Percentiles rank a stretch among this genome's conserved stretches.
Conservation (phyloP, 1,140 invertebrate genomes). For the Ditylenchus dipsaci region DNA sequence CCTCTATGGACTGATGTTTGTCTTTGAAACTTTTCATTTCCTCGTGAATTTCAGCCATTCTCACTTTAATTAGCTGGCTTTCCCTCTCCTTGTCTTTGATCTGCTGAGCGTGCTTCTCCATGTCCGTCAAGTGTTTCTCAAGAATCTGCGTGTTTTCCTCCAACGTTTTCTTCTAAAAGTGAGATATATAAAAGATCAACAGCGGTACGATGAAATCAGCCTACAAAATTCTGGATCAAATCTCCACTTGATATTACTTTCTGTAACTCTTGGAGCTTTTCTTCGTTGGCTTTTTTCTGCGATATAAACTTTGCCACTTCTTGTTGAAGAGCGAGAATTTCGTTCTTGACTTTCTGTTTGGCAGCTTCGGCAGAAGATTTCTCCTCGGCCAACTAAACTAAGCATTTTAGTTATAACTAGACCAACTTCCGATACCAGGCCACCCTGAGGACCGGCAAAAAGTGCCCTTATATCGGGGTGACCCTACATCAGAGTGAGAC, state of each 20-base stretch:
- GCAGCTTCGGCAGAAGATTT: not conserved
- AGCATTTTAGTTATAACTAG: no score
- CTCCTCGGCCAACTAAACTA: constrained; percentile 1
- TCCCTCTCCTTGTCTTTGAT: not conserved
- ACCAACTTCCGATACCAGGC: no score
- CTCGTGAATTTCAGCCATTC: not conserved
- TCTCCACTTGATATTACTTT: constrained; percentile 16
- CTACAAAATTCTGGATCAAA: constrained; percentile 23
- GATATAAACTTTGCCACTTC: not conserved
- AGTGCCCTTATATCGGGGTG: no score
- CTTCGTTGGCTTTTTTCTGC: constrained; percentile 2
- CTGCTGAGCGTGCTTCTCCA: not conserved
- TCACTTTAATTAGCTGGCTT: not conserved
- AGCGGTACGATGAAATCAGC: constrained; percentile 12
- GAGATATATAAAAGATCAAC: not conserved
- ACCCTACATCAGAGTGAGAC: no score
- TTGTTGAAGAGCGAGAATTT: not conserved
- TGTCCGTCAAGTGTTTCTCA: not conserved
- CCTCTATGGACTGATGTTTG: not conserved
- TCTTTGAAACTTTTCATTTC: constrained; percentile 7
- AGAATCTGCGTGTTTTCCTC: not conserved
- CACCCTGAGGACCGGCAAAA: no score
- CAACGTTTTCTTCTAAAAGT: constrained; percentile 1
- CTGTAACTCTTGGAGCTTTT: constrained; percentile 27
- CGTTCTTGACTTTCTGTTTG: not conserved